Evolutionary conservation across 2,113 vertebrate species (phyloP).

Genomic region (Bos indicus): DNA sequence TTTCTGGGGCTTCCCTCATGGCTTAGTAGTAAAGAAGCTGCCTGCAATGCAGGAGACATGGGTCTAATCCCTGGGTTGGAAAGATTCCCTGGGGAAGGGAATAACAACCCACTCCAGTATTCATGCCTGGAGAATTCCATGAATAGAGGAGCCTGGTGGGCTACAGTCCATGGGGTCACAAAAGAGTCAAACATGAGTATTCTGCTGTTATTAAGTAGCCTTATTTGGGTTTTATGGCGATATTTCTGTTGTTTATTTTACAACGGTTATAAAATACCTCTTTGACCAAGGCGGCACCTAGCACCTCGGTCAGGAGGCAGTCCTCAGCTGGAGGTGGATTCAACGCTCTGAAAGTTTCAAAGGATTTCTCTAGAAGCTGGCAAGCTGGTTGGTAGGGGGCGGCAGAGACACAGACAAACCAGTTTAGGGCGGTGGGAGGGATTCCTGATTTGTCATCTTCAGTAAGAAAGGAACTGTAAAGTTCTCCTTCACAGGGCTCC

Average conservation of each 20-base stretch:
- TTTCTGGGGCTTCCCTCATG: not conserved
- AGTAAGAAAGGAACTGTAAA: not conserved
- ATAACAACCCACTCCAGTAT: not conserved
- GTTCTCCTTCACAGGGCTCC: not conserved
- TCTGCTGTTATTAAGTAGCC: not conserved
- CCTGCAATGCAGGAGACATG: not conserved
- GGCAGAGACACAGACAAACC: slow-evolving; percentile 74
- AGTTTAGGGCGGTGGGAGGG: not conserved
- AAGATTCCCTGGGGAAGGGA: not conserved
- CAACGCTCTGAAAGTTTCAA: rapidly evolving
- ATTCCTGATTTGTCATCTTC: not conserved
- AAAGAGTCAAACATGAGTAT: not conserved
- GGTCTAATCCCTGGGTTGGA: not conserved
- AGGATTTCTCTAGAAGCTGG: slow-evolving; percentile 8
- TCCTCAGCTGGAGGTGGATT: not conserved
- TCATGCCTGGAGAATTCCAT: not conserved
- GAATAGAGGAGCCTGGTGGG: not conserved
- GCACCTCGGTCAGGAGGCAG: not conserved
- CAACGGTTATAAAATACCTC: not conserved
- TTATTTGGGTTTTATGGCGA: not conserved
- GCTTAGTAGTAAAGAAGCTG: not conserved
- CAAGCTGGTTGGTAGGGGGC: slow-evolving; percentile 73
- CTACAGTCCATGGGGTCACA: not conserved
- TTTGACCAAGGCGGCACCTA: not conserved
- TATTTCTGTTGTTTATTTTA: not conserved